Base-by-base conservation (phyloP, 2,888 invertebrate genomes). In the Leptothorax acervorum region DNA sequence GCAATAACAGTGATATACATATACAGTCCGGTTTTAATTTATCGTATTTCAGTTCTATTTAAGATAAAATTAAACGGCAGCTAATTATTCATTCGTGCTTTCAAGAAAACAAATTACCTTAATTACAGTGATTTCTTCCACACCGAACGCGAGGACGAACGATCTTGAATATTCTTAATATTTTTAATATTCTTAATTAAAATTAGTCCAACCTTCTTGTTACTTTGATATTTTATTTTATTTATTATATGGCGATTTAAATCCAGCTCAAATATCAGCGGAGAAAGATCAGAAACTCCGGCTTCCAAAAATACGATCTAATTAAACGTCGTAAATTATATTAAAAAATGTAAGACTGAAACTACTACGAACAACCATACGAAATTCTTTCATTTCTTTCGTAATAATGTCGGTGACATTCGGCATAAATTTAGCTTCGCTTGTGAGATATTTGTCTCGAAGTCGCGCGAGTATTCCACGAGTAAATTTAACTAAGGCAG, bases 401-500 rank as follows among this genome's bases (percentile, higher is more conserved):
- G 35, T 45, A 12, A 79, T 35, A 68, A 60, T 35, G 18, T 48
- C n/a, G 28, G n/a, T 28, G 39, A 39, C 28, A 31, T 57, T 71
- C 35, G 57, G 11, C 57, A 15, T 35, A 35, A 79, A 79, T 70
- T 79, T 48, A 60, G 2, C 35, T 5, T 71, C 35, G 23, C n/a
- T 35, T 23, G 39, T 9, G 28, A 48, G 31, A 62, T 31, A 68
- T 76, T 51, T 55, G 42, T 68, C 28, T 28, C 28, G 23, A 31
- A 57, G 28, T 78, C 68, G 78, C 51, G 62, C 66, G 55, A 31
- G 31, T 85, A 70, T 75, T 83, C 51, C 83, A 48, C 63, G 75
- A 82, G 75, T 84, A 70, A 84, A 82, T 85, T 85, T 85, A 83
- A 68, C 63, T 79, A 68, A 53, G 31, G 23, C 53, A 60, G 65